Evolutionary conservation across 2,888 invertebrate species (phyloP), one percentile per base, ranked within the genome.

Genomic region (Habrosyne pyritoides): DNA sequence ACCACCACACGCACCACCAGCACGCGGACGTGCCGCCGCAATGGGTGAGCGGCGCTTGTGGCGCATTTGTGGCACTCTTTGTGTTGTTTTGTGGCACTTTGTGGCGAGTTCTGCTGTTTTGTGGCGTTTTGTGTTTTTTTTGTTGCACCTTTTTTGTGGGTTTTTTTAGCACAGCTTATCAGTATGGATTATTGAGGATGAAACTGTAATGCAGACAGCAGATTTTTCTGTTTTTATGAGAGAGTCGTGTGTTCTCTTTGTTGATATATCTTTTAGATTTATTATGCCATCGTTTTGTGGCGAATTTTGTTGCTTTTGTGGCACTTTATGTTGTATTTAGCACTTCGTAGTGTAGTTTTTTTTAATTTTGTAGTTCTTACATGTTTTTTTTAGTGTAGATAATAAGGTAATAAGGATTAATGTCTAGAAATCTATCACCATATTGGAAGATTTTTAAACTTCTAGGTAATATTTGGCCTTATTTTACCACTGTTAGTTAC

Each of bases 21-120:
- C 91, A 90, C 87, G 92, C 92, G 47, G 91, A 92, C 73, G 91
- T 92, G 56, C 91, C 91, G 55, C 91, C 91, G 66, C 89, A 89
- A 86, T 89, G 89, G 81, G 81, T 80, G 80, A 80, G 79, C 22
- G 21, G 47, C 21, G 21, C 12, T 47, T 47, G 47, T 47, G 47
- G 48, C 24, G n/a, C 47, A 52, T 49, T 42, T 52, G 21, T 51
- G 26, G 47, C 49, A 28, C 26, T 42, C 2, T n/a, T n/a, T 22
- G 26, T 56, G 50, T 55, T 47, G n/a, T 46, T 18, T 56, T 57
- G 48, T 57, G 28, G 42, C 42, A 42, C 18, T 49, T 42, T 48
- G 21, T 51, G 26, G 50, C 49, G 26, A 47, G 22, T 4, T 21
- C 12, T 56, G 50, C 55, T 49, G n/a, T 46, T 14, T 28, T 58